Base-by-base conservation (phyloP, 2,113 vertebrate genomes). In the Sturnira hondurensis region DNA sequence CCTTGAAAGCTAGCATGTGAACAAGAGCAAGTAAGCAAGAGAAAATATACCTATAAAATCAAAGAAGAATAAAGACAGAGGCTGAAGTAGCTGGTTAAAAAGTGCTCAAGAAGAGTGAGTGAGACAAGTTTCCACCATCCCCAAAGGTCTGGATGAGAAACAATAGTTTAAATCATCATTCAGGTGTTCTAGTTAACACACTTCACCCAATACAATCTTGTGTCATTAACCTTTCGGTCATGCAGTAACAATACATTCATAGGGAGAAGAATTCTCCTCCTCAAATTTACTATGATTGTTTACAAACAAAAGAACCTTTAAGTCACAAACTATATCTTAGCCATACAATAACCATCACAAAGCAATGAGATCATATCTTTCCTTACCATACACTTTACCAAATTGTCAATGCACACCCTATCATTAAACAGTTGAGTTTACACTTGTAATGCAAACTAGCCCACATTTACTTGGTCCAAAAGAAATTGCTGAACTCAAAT, bases 221-320 rank as follows among this genome's bases (percentile, higher is more conserved):
- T 12, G 4, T 26, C 89, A 86, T 63, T 86, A 41, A 56, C 58
- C 41, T 85, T 78, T 65, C 24, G 61, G 3, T 84, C 89, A 41
- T 20, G 45, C 65, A 68, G 10, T 47, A 78, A 94, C 38, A 83
- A 43, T 33, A 76, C 20, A 67, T 77, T 87, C 20, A 61, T 0
- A 11, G 45, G 50, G 11, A 90, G n/a, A 11, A 82, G 17, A 90
- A 96, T 86, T 58, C 31, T 28, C 36, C 2, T 81, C 80, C 68
- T 95, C 76, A 87, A 82, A 93, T 63, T 73, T 50, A 89, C 20
- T 70, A n/a, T 17, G 1, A 73, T 7, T 82, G 33, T 68, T 89
- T 86, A 50, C 86, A 96, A 95, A 89, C 16, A 52, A 89, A 87
- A 83, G 8, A 83, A 67, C 47, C 17, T 38, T 77, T 76, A 90